A percentile compares a stretch with the other conserved stretches of the same genome.
Evolutionary conservation across 2,888 invertebrate species (phyloP).

Genomic region (Leptinotarsa haldemani): DNA sequence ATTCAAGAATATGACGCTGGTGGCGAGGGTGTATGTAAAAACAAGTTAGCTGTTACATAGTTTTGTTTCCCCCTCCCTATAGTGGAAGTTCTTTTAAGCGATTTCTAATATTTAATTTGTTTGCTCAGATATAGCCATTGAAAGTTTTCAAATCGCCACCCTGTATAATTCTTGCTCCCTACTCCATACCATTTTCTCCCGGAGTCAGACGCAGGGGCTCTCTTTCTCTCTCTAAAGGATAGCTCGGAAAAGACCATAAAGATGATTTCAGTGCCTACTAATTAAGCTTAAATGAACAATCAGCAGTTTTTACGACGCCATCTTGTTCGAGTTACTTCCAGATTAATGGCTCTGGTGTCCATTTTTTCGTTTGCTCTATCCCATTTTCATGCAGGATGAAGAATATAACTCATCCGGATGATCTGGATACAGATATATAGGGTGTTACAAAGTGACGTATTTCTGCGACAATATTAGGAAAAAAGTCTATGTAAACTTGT

Average conservation of each 20-base stretch:
- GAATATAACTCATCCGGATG: slow-evolving; percentile 57
- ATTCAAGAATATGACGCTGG: too few relatives aligned
- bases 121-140: too few relatives aligned
- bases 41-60: too few relatives aligned
- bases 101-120: too few relatives aligned
- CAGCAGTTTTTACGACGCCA: slow-evolving; percentile 65
- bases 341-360: slow-evolving; percentile 60
- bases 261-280: slow-evolving; percentile 63
- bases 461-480: too few relatives aligned
- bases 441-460: background rate
- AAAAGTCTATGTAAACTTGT: too few relatives aligned
- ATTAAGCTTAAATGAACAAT: slow-evolving; percentile 66
- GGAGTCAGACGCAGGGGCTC: slow-evolving; percentile 20
- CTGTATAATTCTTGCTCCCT: background rate
- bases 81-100: too few relatives aligned
- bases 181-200: background rate
- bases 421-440: slow-evolving; percentile 27
- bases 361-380: slow-evolving; percentile 53
- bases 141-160: background rate
- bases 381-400: slow-evolving; percentile 53
- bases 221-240: slow-evolving; percentile 16
- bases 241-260: slow-evolving; percentile 50
- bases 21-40: too few relatives aligned
- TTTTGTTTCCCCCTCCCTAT: too few relatives aligned
- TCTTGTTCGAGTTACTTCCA: slow-evolving; percentile 63